Percentiles rank a stretch among this genome's conserved stretches.
Evolutionary conservation across 2,797 vertebrate genomes (phyloP).

Genomic region (Halcyon chelicuti): DNA sequence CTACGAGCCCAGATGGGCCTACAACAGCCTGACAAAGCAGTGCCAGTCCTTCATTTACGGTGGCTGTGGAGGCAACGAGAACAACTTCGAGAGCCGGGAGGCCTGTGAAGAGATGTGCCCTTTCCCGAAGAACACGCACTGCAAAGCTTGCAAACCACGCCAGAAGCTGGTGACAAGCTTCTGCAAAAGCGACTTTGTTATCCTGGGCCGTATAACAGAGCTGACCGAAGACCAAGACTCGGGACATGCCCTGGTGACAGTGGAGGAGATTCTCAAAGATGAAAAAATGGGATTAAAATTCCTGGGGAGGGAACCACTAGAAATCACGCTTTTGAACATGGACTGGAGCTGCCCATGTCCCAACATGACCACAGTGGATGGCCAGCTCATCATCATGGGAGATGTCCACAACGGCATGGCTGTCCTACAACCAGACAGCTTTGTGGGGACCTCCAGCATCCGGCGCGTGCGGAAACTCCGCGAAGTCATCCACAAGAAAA

Average conservation of each 20-base stretch:
- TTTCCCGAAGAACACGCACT: slow-evolving; percentile 87
- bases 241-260: slow-evolving; percentile 88
- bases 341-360: slow-evolving; percentile 97
- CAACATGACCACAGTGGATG: slow-evolving; percentile 89
- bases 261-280: slow-evolving; percentile 96
- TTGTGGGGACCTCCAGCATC: slow-evolving; percentile 86
- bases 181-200: slow-evolving; percentile 94
- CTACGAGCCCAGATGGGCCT: slow-evolving; percentile 93
- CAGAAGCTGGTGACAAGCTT: slow-evolving; percentile 96
- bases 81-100: slow-evolving; percentile 95
- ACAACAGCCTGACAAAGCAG: slow-evolving; percentile 84
- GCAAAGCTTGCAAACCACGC: slow-evolving; percentile 90
- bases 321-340: slow-evolving; percentile 93
- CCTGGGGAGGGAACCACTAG: slow-evolving; percentile 91
- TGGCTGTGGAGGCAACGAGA: slow-evolving; percentile 93
- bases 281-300: slow-evolving; percentile 98
- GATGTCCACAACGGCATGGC: slow-evolving; percentile 93
- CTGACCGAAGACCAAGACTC: slow-evolving; percentile 90
- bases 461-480: slow-evolving; percentile 90
- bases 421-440: slow-evolving; percentile 92
- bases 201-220: slow-evolving; percentile 90
- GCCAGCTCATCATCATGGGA: slow-evolving; percentile 96
- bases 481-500: slow-evolving; percentile 94
- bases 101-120: slow-evolving; percentile 93
- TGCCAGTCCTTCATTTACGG: slow-evolving; percentile 96